These are phyloP conservation scores for Lepus oiostolus DNA, from an alignment of 2,797 vertebrate genomes.

Conservation along the genomic window DNA sequence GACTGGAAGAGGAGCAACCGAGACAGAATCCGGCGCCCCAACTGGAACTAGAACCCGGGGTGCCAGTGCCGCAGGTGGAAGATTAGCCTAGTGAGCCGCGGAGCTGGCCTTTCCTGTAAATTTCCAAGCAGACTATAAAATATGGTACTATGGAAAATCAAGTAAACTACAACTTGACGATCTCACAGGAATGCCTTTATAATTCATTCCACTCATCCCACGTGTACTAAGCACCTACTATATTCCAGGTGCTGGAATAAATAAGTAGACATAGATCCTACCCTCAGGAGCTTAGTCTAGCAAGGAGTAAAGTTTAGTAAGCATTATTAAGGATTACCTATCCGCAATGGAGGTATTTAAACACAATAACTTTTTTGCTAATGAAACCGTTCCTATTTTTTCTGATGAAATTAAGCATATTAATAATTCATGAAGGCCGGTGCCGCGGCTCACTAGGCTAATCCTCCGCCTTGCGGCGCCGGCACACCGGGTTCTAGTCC, in stretches of 20 bases:
- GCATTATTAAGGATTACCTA: slow-evolving; percentile 34
- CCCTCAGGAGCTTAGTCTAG: background rate
- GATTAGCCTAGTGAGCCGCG: no score
- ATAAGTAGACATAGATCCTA: background rate
- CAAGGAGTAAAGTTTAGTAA: background rate
- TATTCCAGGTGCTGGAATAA: background rate
- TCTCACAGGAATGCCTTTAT: background rate
- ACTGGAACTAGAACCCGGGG: no score
- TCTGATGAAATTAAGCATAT: slow-evolving; percentile 44
- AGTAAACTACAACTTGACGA: background rate
- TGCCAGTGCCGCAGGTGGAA: no score
- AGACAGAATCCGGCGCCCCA: no score
- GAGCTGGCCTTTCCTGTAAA: no score
- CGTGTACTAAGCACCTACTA: background rate
- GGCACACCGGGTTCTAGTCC: no score
- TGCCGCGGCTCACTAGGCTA: no score
- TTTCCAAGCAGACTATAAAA: background rate
- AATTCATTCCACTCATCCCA: background rate
- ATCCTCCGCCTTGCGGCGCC: no score
- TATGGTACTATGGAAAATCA: background rate
- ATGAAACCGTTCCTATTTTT: background rate
- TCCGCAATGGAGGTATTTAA: background rate
- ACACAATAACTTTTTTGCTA: background rate
- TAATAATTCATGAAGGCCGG: background rate
- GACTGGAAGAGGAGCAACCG: no score